These are phyloP conservation scores for Phanerotoma sp. DNA, from an alignment of 2,888 invertebrate species.

Conservation along the genomic window DNA sequence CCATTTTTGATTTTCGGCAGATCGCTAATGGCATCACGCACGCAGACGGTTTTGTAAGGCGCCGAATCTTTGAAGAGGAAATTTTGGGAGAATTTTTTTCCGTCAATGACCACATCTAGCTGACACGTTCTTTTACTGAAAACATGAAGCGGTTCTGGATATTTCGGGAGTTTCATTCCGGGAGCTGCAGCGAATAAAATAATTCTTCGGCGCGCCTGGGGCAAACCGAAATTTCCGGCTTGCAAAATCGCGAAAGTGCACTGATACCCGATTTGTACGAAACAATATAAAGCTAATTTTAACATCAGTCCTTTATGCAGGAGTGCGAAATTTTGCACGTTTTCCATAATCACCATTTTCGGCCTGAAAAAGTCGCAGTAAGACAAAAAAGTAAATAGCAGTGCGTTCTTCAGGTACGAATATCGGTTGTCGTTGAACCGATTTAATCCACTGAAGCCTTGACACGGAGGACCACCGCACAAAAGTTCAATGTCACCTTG, in stretches of 20 bases:
- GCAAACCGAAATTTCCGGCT: slow-evolving; percentile 83
- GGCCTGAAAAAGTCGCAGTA: slow-evolving; percentile 86
- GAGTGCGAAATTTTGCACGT: slow-evolving; percentile 82
- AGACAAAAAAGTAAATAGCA: slow-evolving; percentile 78
- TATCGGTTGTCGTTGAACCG: slow-evolving; percentile 82
- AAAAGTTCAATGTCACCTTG: slow-evolving; percentile 81
- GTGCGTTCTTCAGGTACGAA: slow-evolving; percentile 82
- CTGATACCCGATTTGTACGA: slow-evolving; percentile 84
- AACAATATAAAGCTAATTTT: slow-evolving; percentile 73
- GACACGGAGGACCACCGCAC: slow-evolving; percentile 87
- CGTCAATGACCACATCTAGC: slow-evolving; percentile 64
- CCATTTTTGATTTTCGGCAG: slow-evolving; percentile 76
- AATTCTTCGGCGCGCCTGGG: slow-evolving; percentile 74
- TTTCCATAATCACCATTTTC: slow-evolving; percentile 80
- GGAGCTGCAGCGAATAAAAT: slow-evolving; percentile 83
- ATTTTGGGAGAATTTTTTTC: slow-evolving; percentile 60
- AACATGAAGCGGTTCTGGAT: slow-evolving; percentile 78
- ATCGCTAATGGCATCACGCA: slow-evolving; percentile 82
- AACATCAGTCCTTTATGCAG: slow-evolving; percentile 81
- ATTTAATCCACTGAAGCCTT: slow-evolving; percentile 90
- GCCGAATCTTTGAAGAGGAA: slow-evolving; percentile 69
- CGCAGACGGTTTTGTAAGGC: slow-evolving; percentile 75
- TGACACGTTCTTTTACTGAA: slow-evolving; percentile 72
- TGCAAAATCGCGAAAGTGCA: slow-evolving; percentile 84
- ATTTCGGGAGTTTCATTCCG: slow-evolving; percentile 71